Conservation (phyloP, 64 coral and sea anemone species). For the Anthopleura sola region DNA sequence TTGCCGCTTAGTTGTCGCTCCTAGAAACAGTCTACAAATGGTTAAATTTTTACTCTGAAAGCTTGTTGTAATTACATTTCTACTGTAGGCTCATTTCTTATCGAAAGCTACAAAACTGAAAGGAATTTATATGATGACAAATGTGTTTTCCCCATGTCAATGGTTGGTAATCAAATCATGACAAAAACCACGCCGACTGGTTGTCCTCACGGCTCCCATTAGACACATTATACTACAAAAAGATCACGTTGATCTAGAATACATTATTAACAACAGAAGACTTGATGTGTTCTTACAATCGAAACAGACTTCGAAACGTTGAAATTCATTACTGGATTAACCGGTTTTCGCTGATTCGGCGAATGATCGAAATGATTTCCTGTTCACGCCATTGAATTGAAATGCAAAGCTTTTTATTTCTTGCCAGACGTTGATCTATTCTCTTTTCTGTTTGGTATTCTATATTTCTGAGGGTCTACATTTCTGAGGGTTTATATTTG, state of each 20-base stretch:
- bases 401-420: background rate
- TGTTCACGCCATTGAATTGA: background rate
- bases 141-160: background rate
- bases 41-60: background rate
- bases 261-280: background rate
- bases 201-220: background rate
- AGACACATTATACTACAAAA: background rate
- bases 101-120: background rate
- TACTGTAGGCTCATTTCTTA: background rate
- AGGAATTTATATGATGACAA: background rate
- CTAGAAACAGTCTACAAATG: background rate
- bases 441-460: background rate
- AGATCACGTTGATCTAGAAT: background rate
- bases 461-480: background rate
- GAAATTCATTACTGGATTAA: background rate
- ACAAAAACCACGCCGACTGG: background rate
- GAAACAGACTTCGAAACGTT: background rate
- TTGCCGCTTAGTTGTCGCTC: background rate
- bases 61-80: background rate
- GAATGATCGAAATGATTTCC: background rate
- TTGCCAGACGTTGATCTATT: background rate
- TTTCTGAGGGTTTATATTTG: background rate
- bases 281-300: background rate
- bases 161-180: conserved; percentile 6
- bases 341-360: background rate